These are phyloP conservation scores for Montipora cactus DNA, from an alignment of 64 coral and sea anemone genomes.

Conservation along the genomic window DNA sequence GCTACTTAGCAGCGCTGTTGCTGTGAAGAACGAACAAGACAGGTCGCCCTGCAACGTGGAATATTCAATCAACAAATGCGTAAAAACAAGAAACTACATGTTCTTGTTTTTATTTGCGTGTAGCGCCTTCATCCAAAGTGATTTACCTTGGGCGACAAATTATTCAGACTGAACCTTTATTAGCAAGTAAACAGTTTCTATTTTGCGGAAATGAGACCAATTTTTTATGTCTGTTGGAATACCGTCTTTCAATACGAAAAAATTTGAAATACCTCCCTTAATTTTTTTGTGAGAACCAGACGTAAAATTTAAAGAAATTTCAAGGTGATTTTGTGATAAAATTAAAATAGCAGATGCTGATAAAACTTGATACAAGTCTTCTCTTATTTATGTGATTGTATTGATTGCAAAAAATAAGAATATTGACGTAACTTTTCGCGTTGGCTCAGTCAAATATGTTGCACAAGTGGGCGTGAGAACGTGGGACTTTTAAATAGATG, in stretches of 20 bases:
- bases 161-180: not conserved
- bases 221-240: not conserved
- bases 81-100: not conserved
- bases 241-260: not conserved
- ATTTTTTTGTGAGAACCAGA: not conserved
- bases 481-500: not conserved
- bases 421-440: constrained; percentile 49
- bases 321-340: constrained; percentile 42
- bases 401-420: constrained; percentile 41
- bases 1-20: constrained; percentile 21
- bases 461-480: not conserved
- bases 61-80: constrained; percentile 20
- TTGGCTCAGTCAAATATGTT: constrained; percentile 24
- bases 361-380: constrained; percentile 51
- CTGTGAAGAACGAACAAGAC: constrained; percentile 25
- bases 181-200: constrained; percentile 17
- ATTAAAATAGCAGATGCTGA: constrained; percentile 56
- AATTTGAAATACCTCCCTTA: not conserved
- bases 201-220: constrained; percentile 12
- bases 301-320: not conserved
- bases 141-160: constrained; percentile 8
- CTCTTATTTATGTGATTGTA: constrained; percentile 38
- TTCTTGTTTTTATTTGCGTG: constrained; percentile 11
- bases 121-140: constrained; percentile 20
- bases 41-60: constrained; percentile 45